phyloP scores from a whole-genome alignment of 2,797 vertebrate genomes.

The Myotis planiceps region DNA sequence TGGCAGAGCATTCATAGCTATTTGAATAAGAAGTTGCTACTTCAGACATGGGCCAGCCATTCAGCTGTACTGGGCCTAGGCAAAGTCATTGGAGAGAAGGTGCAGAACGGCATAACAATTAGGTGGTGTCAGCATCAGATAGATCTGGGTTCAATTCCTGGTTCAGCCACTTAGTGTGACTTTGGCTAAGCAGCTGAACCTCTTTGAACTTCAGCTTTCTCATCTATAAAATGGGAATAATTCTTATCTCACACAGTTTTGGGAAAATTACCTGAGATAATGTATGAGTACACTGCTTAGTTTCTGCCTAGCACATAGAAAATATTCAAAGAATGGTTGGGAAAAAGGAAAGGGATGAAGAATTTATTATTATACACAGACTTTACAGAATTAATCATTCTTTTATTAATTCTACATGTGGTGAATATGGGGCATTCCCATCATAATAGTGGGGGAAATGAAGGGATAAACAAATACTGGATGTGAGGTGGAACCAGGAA shows the following conservation, averaged over 20 bases:
- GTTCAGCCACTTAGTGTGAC: neutral
- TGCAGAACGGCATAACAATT: neutral
- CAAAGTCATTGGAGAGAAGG: neutral
- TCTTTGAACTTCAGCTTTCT: constrained; percentile 19
- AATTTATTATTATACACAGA: neutral
- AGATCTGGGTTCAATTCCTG: neutral
- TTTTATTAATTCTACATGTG: neutral
- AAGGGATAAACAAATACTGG: neutral
- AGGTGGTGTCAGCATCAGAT: neutral
- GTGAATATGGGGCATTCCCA: neutral
- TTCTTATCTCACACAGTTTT: constrained; percentile 23
- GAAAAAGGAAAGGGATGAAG: neutral
- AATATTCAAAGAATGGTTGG: neutral
- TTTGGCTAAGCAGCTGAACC: neutral
- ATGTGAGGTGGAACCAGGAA: neutral
- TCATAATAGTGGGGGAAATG: neutral
- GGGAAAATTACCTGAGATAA: neutral
- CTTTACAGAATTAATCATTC: neutral
- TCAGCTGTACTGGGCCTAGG: neutral
- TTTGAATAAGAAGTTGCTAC: neutral
- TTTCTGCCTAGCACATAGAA: neutral
- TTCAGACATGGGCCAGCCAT: neutral
- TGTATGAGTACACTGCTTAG: neutral
- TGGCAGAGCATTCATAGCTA: neutral
- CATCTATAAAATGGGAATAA: constrained; percentile 37